A percentile compares a stretch with the other conserved stretches of the same genome.
Evolutionary conservation across 1,140 invertebrate species (phyloP).

Genomic region (Vanessa atalanta): DNA sequence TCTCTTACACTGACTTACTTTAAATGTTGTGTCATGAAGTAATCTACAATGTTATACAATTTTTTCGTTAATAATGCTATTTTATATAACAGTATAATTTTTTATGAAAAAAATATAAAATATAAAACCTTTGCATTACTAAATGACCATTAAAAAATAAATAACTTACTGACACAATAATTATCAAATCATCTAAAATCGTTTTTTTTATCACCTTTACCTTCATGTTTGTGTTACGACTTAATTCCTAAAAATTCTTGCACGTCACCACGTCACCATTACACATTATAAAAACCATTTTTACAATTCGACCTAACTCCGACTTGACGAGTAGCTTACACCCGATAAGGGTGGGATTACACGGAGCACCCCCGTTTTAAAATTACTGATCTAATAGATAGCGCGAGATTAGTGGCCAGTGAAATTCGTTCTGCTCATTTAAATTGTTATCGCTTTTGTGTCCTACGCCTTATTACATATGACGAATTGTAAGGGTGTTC

Average conservation of each 20-base stretch:
- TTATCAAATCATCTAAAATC: too few species aligned
- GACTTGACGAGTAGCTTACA: slow-evolving; percentile 59
- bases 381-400: slow-evolving; percentile 47
- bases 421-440: slow-evolving; percentile 23
- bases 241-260: neutral
- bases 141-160: too few species aligned
- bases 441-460: slow-evolving; percentile 33
- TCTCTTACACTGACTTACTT: too few species aligned
- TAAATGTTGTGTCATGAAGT: too few species aligned
- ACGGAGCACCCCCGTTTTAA: slow-evolving; percentile 51
- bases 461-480: slow-evolving; percentile 30
- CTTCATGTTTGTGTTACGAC: neutral
- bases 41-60: too few species aligned
- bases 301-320: slow-evolving; percentile 37
- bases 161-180: too few species aligned
- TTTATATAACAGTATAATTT: too few species aligned
- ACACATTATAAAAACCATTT: slow-evolving; percentile 27
- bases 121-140: too few species aligned
- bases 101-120: too few species aligned
- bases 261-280: neutral
- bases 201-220: neutral
- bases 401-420: slow-evolving; percentile 32
- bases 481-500: slow-evolving; percentile 1
- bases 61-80: too few species aligned
- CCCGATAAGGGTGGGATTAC: slow-evolving; percentile 55